A percentile compares a stretch with the other conserved stretches of the same genome.
These are phyloP conservation scores for Apis cerana DNA, from an alignment of 1,140 invertebrate genomes.

Conservation along the genomic window DNA sequence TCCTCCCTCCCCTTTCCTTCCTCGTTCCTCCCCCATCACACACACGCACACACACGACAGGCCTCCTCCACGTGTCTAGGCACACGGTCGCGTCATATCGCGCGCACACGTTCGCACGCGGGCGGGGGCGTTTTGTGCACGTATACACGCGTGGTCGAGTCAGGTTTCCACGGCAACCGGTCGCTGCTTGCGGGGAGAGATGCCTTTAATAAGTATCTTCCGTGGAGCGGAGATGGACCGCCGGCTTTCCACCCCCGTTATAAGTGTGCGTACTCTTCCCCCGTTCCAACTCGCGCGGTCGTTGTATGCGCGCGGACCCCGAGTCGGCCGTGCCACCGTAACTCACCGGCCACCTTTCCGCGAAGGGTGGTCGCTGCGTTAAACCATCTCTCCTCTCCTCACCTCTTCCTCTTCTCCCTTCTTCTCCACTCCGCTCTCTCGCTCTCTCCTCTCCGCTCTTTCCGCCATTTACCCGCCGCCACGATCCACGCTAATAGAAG, in stretches of 20 bases:
- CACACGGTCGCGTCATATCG: conserved; percentile 38
- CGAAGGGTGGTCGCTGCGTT: conserved; percentile 39
- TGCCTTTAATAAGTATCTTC: conserved; percentile 79
- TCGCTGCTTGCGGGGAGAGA: conserved; percentile 71
- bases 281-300: background rate
- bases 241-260: conserved; percentile 13
- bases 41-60: conserved; percentile 41
- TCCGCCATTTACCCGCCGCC: conserved; percentile 49
- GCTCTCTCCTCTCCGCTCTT: background rate
- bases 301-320: background rate
- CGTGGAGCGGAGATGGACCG: conserved; percentile 57
- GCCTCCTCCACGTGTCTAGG: conserved; percentile 40
- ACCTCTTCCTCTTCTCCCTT: too few species aligned
- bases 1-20: conserved; percentile 25
- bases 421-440: background rate
- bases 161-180: conserved; percentile 77
- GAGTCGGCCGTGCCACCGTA: conserved; percentile 14
- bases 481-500: conserved; percentile 56
- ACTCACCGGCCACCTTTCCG: conserved; percentile 28
- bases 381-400: conserved; percentile 22
- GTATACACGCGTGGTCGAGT: conserved; percentile 51
- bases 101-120: background rate
- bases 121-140: conserved; percentile 36
- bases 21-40: conserved; percentile 15
- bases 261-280: background rate